Base-by-base conservation (phyloP, 2,888 invertebrate species). In the Patella pellucida region DNA sequence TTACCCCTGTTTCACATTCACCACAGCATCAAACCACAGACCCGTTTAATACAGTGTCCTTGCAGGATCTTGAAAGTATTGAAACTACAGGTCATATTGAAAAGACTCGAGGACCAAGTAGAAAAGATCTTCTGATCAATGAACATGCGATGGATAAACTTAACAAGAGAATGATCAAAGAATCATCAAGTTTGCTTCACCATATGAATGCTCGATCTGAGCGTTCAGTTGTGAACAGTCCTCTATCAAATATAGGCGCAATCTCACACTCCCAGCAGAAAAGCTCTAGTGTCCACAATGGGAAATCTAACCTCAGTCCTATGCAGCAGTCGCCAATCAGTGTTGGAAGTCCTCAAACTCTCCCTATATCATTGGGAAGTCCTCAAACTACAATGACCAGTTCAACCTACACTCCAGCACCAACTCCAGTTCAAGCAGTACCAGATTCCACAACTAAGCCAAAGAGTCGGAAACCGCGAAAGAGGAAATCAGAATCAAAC, bases 381-480 rank as follows among this genome's bases (percentile, higher is more conserved):
- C 82, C 83, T 19, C 85, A 84, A 73, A 73, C 74, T 31, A 68
- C 75, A 69, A 78, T 83, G 68, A 82, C 85, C 11, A 84, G 82
- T 71, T 83, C 85, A 16, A 81, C 84, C 3, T 79, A 84, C 52
- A 80, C 81, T 14, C 81, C 81, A 72, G 79, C 85, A 15, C 83
- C 85, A 23, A 82, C 83, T 11, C 83, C 88, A 41, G 83, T 89
- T 11, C 89, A 89, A 77, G 89, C 89, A 0, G 82, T 86, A 41
- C 86, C 89, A 15, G 89, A 89, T 79, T 89, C 89, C 7, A 89
- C 89, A 16, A 89, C 89, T 27, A 87, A 88, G 78, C 87, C 88
- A 19, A 88, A 89, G 75, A 84, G 85, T 72, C 74, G 81, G 3
- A 76, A 86, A 14, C 77, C 82, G 54, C 78, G 84, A 19, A 87